These are phyloP conservation scores for Paracyclopina nana DNA, from an alignment of 1,140 invertebrate species.

Conservation along the genomic window DNA sequence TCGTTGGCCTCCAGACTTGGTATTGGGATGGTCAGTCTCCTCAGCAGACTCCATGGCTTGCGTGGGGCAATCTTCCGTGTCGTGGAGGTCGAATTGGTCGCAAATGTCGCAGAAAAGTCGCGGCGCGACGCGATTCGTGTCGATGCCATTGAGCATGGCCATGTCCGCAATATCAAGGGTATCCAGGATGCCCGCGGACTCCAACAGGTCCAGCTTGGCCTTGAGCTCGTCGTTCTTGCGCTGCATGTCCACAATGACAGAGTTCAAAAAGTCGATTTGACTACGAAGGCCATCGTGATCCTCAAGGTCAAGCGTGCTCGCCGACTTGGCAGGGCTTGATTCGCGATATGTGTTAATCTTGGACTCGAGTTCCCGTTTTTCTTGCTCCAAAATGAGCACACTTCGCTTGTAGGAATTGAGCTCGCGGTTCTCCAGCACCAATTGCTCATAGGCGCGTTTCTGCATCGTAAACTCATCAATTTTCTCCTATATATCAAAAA, in stretches of 20 bases:
- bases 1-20: constrained; percentile 31
- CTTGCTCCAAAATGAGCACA: constrained; percentile 13
- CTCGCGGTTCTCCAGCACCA: constrained; percentile 3
- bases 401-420: constrained; percentile 10
- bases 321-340: neutral
- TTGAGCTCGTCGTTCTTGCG: constrained; percentile 65
- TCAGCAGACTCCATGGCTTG: constrained; percentile 36
- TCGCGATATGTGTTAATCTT: neutral
- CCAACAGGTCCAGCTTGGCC: constrained; percentile 52
- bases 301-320: constrained; percentile 25
- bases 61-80: constrained; percentile 85
- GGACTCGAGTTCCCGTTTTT: constrained; percentile 11
- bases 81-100: constrained; percentile 84
- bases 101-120: constrained; percentile 92
- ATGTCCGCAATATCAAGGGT: constrained; percentile 12
- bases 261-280: constrained; percentile 80
- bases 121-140: constrained; percentile 32
- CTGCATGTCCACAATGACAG: constrained; percentile 88
- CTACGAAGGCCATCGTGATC: constrained; percentile 42
- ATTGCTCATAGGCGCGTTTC: neutral
- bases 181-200: constrained; percentile 40
- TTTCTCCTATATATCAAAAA: too few species aligned
- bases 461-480: constrained; percentile 2
- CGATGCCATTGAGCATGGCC: constrained; percentile 15
- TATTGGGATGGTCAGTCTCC: constrained; percentile 23